Evolutionary conservation across 2,113 vertebrate species (phyloP).

Genomic region (Petaurus breviceps): DNA sequence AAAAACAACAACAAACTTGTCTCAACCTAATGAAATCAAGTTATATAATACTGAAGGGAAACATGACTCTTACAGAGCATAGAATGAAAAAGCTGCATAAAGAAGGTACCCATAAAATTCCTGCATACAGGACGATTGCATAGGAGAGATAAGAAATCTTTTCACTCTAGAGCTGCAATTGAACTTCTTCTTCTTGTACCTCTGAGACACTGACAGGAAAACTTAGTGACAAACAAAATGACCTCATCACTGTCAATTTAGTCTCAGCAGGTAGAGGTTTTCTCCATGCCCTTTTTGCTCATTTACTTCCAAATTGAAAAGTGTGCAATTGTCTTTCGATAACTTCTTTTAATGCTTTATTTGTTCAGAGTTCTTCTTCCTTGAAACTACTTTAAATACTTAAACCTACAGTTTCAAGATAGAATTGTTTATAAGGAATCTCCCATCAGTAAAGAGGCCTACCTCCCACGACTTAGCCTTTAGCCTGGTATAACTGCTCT

Average conservation of each 20-base stretch:
- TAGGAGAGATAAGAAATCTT: neutral
- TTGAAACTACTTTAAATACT: neutral
- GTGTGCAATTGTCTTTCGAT: neutral
- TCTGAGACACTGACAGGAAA: neutral
- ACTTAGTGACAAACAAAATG: neutral
- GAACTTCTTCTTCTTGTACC: neutral
- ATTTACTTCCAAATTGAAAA: neutral
- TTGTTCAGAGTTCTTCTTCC: neutral
- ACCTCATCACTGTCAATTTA: neutral
- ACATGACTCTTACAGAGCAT: neutral
- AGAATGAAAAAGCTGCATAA: neutral
- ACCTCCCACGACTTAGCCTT: too few species aligned
- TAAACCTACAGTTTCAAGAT: neutral
- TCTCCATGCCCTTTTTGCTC: neutral
- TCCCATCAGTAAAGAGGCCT: neutral
- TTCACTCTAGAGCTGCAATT: neutral
- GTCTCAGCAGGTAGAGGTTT: neutral
- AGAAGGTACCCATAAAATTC: neutral
- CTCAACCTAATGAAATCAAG: neutral
- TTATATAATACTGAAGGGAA: neutral
- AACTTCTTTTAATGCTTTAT: neutral
- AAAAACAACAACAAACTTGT: neutral
- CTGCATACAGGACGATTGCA: neutral
- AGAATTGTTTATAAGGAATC: neutral
- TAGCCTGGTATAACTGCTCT: neutral